A percentile compares a stretch with the other conserved stretches of the same genome.
Conservation (phyloP, 2,888 invertebrate species). For the Zygothrica quintamaculata region DNA sequence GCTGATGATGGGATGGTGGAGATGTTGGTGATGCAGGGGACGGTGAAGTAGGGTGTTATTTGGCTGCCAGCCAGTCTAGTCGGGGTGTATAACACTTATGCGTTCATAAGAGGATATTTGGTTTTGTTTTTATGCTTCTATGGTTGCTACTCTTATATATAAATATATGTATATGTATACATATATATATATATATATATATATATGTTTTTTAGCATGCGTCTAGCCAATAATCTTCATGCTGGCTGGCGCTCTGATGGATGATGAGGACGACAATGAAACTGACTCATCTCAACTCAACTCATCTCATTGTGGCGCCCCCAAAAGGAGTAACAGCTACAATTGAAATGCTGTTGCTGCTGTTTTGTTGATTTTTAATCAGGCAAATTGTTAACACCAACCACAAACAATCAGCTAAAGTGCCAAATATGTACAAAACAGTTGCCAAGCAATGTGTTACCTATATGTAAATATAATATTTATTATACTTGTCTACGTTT, state of each 20-base stretch:
- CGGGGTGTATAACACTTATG: conserved; percentile 21
- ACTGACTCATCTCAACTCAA: conserved; percentile 62
- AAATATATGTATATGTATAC: neutral
- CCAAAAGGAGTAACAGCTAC: neutral
- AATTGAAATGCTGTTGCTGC: too few species aligned
- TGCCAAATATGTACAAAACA: conserved; percentile 29
- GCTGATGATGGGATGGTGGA: neutral
- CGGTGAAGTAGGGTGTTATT: conserved; percentile 9
- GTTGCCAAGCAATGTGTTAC: conserved; percentile 48
- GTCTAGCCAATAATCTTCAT: conserved; percentile 63
- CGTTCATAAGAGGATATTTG: conserved; percentile 10
- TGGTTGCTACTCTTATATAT: conserved; percentile 8
- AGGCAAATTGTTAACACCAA: conserved; percentile 75
- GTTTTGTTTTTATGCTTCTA: conserved; percentile 9
- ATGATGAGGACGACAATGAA: conserved; percentile 63
- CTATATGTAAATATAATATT: conserved; percentile 37
- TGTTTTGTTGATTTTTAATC: conserved; percentile 70
- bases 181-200: neutral
- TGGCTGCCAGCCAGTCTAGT: conserved; percentile 76
- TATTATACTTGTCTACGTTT: conserved; percentile 52
- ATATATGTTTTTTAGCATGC: conserved; percentile 6
- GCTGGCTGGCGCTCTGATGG: conserved; percentile 59
- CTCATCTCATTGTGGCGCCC: too few species aligned
- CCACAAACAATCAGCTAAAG: conserved; percentile 70
- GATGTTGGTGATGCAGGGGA: neutral